phyloP scores from a whole-genome alignment of 1,140 invertebrate species.

The Portunus trituberculatus region DNA sequence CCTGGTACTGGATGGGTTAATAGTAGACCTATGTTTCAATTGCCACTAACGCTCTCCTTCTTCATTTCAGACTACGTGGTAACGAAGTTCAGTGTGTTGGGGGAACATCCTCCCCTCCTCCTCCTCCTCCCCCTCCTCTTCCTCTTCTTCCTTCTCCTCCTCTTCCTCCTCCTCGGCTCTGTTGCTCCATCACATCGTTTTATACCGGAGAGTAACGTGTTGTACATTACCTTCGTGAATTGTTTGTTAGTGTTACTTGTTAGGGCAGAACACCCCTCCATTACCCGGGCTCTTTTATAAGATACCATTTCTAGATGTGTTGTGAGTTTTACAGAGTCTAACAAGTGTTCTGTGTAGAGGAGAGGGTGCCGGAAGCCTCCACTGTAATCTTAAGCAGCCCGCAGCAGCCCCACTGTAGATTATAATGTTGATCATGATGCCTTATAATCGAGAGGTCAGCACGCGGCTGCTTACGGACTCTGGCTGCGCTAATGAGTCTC shows the following conservation, averaged over 20 bases:
- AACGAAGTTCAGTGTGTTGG: conserved; percentile 58
- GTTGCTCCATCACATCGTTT: conserved; percentile 68
- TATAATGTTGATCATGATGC: conserved; percentile 64
- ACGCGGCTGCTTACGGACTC: conserved; percentile 29
- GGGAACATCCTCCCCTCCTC: conserved; percentile 22
- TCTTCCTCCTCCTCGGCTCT: conserved; percentile 51
- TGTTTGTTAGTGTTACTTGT: conserved; percentile 77
- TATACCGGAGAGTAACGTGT: conserved; percentile 64
- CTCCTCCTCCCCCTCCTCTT: no score
- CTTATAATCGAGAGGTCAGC: conserved; percentile 64
- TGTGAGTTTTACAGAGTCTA: conserved; percentile 75
- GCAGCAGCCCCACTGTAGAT: conserved; percentile 58
- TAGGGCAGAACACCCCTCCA: conserved; percentile 67
- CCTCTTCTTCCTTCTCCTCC: neutral
- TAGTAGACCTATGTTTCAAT: no score
- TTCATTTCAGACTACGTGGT: conserved; percentile 57
- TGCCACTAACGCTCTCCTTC: neutral
- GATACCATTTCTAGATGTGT: conserved; percentile 74
- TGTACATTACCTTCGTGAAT: conserved; percentile 69
- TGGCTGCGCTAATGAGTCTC: conserved; percentile 59
- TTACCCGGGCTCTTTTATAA: conserved; percentile 40
- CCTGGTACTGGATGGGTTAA: no score
- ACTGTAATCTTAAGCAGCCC: conserved; percentile 31
- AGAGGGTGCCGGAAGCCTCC: conserved; percentile 42
- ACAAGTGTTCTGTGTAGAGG: conserved; percentile 67